Percentiles rank a stretch among this genome's conserved stretches.
Conservation (phyloP, 2,113 vertebrate genomes). For the Neomonachus schauinslandi region DNA sequence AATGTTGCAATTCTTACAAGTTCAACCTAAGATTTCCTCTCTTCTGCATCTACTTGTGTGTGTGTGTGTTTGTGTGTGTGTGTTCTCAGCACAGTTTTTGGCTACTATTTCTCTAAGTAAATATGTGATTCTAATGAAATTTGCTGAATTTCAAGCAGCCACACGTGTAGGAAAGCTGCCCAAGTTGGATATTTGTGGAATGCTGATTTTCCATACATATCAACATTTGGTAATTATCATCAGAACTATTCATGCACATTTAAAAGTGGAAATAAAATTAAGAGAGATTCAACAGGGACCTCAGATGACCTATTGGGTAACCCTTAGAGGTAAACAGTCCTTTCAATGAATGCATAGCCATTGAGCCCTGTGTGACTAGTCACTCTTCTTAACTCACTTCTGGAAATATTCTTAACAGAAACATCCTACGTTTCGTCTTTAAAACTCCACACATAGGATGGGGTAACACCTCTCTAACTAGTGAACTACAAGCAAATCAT, state of each 20-base stretch:
- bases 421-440: neutral
- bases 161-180: constrained; percentile 78
- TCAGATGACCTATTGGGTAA: constrained; percentile 71
- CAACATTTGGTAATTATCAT: constrained; percentile 83
- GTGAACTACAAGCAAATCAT: neutral
- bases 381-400: neutral
- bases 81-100: constrained; percentile 39
- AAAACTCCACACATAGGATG: neutral
- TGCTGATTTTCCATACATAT: constrained; percentile 80
- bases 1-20: neutral
- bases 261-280: constrained; percentile 81
- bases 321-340: constrained; percentile 2
- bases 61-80: neutral
- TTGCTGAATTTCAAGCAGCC: constrained; percentile 81
- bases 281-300: constrained; percentile 71
- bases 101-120: constrained; percentile 71
- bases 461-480: neutral
- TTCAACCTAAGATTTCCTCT: constrained; percentile 4
- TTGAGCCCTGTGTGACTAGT: neutral
- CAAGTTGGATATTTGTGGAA: constrained; percentile 79
- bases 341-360: neutral
- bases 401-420: constrained; percentile 12
- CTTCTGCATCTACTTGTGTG: neutral
- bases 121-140: constrained; percentile 78
- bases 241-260: constrained; percentile 81